These are phyloP conservation scores for Chrysaora quinquecirrha DNA, from an alignment of 30 jellyfish, hydroid and myxozoan species.

Conservation along the genomic window DNA sequence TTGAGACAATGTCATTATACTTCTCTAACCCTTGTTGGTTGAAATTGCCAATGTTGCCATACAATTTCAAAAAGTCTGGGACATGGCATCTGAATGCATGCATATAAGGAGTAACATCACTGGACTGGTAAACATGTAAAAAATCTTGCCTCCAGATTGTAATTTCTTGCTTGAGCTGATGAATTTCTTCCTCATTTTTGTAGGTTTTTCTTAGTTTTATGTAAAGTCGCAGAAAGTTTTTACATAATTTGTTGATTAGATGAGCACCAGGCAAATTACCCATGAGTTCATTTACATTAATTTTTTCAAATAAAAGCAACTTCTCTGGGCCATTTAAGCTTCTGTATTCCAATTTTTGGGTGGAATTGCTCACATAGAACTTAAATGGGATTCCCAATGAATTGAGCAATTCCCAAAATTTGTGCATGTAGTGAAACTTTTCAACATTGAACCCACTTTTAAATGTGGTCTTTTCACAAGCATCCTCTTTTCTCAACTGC, in stretches of 20 bases:
- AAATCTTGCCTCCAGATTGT: slow-evolving; percentile 27
- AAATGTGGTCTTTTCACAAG: not conserved
- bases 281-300: slow-evolving; percentile 15
- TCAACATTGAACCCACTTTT: too few species aligned
- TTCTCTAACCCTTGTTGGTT: slow-evolving; percentile 34
- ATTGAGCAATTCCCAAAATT: not conserved
- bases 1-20: not conserved
- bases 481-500: slow-evolving; percentile 5
- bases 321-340: slow-evolving; percentile 40
- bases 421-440: not conserved
- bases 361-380: not conserved
- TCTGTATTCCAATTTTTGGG: not conserved
- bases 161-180: not conserved
- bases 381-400: not conserved
- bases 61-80: not conserved
- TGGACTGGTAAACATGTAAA: slow-evolving; percentile 1
- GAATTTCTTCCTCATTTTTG: not conserved
- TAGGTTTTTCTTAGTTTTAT: not conserved
- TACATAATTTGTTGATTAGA: slow-evolving; percentile 10
- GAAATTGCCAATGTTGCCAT: slow-evolving; percentile 11
- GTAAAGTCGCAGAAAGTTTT: not conserved
- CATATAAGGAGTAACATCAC: slow-evolving; percentile 36
- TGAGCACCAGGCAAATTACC: not conserved
- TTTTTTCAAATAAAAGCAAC: slow-evolving; percentile 10
- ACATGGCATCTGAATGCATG: slow-evolving; percentile 52